phyloP scores from a whole-genome alignment of 2,113 vertebrate genomes.

The Protobothrops flavoviridis region DNA sequence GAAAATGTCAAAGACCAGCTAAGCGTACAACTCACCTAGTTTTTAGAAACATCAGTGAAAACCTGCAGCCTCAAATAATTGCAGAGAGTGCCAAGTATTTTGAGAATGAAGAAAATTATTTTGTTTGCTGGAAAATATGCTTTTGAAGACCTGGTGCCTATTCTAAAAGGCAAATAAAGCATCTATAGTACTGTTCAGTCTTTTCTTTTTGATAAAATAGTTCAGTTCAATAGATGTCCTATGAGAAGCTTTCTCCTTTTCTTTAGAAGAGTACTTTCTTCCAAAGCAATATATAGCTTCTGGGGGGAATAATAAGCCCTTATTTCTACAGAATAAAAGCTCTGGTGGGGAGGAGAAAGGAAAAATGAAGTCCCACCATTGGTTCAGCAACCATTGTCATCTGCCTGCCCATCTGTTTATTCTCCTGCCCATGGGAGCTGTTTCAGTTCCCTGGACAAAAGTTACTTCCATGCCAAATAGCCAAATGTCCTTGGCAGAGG shows the following conservation, averaged over 20 bases:
- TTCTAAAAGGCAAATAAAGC: slow-evolving; percentile 40
- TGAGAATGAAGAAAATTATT: slow-evolving; percentile 46
- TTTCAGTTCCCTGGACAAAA: neutral
- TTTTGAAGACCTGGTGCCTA: slow-evolving; percentile 38
- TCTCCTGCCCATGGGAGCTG: neutral
- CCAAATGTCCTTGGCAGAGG: neutral
- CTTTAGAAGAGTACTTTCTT: slow-evolving; percentile 2
- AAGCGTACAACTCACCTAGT: slow-evolving; percentile 31
- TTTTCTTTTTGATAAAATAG: slow-evolving; percentile 13
- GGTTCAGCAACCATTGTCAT: neutral
- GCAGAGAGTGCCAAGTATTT: slow-evolving; percentile 61
- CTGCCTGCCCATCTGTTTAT: neutral
- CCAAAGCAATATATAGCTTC: rapidly evolving
- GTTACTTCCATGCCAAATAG: neutral
- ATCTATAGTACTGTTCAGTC: slow-evolving; percentile 20
- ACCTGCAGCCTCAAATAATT: slow-evolving; percentile 48
- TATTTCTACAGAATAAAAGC: neutral
- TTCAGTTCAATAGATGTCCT: slow-evolving; percentile 8
- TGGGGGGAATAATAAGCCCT: neutral
- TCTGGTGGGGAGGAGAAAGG: neutral
- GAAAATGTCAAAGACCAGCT: slow-evolving; percentile 50
- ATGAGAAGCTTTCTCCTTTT: slow-evolving; percentile 13
- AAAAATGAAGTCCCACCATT: neutral
- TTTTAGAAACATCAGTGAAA: slow-evolving; percentile 49
- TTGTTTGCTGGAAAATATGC: slow-evolving; percentile 21